Evolutionary conservation across 2,888 invertebrate genomes (phyloP), one percentile per base, ranked within the genome.

Genomic region (Noctua fimbriata): DNA sequence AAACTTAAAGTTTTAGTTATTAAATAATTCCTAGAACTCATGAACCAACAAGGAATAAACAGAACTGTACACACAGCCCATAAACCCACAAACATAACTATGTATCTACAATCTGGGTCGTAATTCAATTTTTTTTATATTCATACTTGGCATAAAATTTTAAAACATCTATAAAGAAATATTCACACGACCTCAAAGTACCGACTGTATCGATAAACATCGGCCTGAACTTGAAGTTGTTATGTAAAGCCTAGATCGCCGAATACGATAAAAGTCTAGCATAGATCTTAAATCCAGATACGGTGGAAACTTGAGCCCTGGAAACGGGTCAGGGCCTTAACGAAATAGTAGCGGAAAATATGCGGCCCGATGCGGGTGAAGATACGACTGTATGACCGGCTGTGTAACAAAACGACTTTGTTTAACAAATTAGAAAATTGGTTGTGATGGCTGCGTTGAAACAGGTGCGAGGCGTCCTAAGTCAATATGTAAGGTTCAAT

Each of bases 221-320:
- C 93, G 88, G 91, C 89, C 91, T 93, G 93, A 94, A 94, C 93
- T 92, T 93, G 91, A 90, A 91, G 92, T 85, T 75, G 91, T 93
- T 93, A 94, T 91, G 89, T 93, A 91, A 93, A 92, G 89, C 85
- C 90, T 91, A 91, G 93, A 93, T 94, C 88, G 83, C 87, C 82
- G 87, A 90, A 89, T 86, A 87, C 92, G 94, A 95, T 95, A 95
- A 91, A 84, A 84, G 87, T 89, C 91, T 93, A 93, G 92, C 92
- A 92, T 88, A 93, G 94, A 95, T 95, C 92, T 90, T 92, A 88
- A 90, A 91, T 89, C 91, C 91, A 93, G 95, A 95, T 95, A 94
- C 85, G 81, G 87, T 86, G 91, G 93, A 92, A 94, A 94, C 93
- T 93, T 92, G 92, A 94, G 93, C 89, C 91, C 88, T 92, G 87